Percentiles rank a stretch among this genome's conserved stretches.
Conservation (phyloP, 2,797 vertebrate species). For the Danio jaintianensis region DNA sequence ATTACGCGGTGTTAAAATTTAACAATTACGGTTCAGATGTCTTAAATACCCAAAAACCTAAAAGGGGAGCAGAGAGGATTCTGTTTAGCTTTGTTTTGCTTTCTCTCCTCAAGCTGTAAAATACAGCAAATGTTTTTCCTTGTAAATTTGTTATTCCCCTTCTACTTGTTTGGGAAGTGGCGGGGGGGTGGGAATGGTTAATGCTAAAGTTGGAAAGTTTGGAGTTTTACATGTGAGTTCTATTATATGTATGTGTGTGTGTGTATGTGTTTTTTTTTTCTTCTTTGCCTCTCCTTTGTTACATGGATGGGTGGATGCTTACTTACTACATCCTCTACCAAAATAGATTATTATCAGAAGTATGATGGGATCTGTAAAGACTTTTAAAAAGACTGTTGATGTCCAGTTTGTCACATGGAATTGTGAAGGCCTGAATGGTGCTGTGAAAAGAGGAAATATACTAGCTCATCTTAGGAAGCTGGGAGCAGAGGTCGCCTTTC, state of each 20-base stretch:
- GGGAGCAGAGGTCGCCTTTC: neutral
- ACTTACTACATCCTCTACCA: neutral
- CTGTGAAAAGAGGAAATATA: neutral
- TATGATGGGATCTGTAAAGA: neutral
- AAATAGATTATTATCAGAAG: neutral
- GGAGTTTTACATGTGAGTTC: neutral
- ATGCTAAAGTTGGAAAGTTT: neutral
- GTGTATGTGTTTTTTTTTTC: neutral
- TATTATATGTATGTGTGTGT: neutral
- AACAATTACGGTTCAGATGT: neutral
- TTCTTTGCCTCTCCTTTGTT: neutral
- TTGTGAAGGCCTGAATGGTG: neutral
- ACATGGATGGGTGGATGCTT: neutral
- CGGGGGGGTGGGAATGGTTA: neutral
- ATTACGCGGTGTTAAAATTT: neutral
- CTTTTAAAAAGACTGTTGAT: neutral
- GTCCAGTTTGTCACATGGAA: slow-evolving; percentile 3
- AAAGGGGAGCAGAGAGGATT: neutral
- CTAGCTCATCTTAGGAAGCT: neutral
- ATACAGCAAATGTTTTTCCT: neutral
- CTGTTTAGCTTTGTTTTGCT: neutral
- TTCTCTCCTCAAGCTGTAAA: neutral
- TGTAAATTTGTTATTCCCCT: neutral
- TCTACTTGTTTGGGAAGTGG: slow-evolving; percentile 7
- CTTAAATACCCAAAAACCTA: neutral